Base-by-base conservation (phyloP, 2,113 vertebrate genomes). In the Rynchops niger region DNA sequence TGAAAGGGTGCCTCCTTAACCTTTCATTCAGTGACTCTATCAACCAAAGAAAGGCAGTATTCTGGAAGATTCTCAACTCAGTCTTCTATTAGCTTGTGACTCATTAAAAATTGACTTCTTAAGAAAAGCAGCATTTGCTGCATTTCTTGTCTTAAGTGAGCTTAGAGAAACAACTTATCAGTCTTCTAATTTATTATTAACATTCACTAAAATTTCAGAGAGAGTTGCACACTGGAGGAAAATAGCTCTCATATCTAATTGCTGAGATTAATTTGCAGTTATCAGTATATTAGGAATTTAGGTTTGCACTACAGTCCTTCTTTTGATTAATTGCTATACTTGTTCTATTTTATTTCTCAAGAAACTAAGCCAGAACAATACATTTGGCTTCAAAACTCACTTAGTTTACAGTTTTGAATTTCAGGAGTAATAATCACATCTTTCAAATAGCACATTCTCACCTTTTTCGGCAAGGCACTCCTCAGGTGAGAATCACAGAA, bases 201-300 rank as follows among this genome's bases (percentile, higher is more conserved):
- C 30, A 40, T 49, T 56, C 62, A 76, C 34, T 92, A 47, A 63
- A 63, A 69, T 86, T 78, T 95, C 47, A 74, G 69, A 73, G 27
- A n/a, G 26, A 66, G 12, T 67, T 76, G 66, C 73, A 90, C 43
- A 69, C 9, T 56, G 36, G 26, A 91, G 52, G 34, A 81, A 93
- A 95, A 79, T 8, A 95, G 55, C 22, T 77, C 82, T 88, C 58
- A 32, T n/a, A 49, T 42, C 36, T 66, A 79, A 91, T 72, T 79
- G 73, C 83, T 77, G 58, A 79, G n/a, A 93, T 95, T 87, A 89
- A 91, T 77, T 94, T 66, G 50, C 66, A 86, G 7, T 78, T 92
- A 83, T 34, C 23, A 29, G 23, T 74, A 32, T 32, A 88, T 50
- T 42, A 61, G 42, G 34, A 81, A 71, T 82, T 78, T 32, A 88